Percentiles rank a stretch among this genome's conserved stretches.
Conservation (phyloP, 1,140 invertebrate species). For the Agrilus planipennis region DNA sequence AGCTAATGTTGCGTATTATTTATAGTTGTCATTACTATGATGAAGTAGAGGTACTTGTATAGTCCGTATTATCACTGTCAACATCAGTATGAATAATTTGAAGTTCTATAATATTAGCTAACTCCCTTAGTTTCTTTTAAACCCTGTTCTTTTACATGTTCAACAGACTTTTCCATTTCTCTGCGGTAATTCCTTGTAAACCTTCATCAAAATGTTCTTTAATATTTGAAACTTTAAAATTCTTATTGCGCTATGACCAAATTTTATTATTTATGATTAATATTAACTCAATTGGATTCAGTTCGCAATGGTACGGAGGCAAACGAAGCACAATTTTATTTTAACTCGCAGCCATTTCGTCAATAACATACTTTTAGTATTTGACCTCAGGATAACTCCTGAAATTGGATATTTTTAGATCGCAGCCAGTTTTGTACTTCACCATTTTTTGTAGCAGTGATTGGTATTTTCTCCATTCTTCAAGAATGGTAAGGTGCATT, state of each 20-base stretch:
- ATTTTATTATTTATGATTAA: slow-evolving; percentile 12
- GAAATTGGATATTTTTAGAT: slow-evolving; percentile 14
- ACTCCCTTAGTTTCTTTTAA: slow-evolving; percentile 2
- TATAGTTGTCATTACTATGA: too few relatives aligned
- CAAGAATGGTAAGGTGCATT: slow-evolving; percentile 18
- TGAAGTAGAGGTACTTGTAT: too few relatives aligned
- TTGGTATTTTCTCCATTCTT: slow-evolving; percentile 15
- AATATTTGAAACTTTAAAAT: slow-evolving; percentile 9
- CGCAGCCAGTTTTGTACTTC: slow-evolving; percentile 23
- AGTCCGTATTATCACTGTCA: too few relatives aligned
- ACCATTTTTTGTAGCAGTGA: slow-evolving; percentile 12
- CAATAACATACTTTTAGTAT: slow-evolving; percentile 16
- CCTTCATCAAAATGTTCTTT: slow-evolving; percentile 12
- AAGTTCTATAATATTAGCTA: not conserved
- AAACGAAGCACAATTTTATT: slow-evolving; percentile 18
- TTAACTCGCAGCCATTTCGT: slow-evolving; percentile 15
- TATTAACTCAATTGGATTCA: slow-evolving; percentile 22
- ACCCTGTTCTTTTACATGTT: not conserved
- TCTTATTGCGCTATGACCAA: slow-evolving; percentile 12
- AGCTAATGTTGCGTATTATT: too few relatives aligned
- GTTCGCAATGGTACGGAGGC: slow-evolving; percentile 19
- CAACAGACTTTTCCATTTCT: slow-evolving; percentile 3
- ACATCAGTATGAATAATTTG: too few relatives aligned
- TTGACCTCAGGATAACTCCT: slow-evolving; percentile 11
- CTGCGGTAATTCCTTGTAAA: slow-evolving; percentile 10